Conservation (phyloP, 2,888 invertebrate species). For the Odontomyia ornata region DNA sequence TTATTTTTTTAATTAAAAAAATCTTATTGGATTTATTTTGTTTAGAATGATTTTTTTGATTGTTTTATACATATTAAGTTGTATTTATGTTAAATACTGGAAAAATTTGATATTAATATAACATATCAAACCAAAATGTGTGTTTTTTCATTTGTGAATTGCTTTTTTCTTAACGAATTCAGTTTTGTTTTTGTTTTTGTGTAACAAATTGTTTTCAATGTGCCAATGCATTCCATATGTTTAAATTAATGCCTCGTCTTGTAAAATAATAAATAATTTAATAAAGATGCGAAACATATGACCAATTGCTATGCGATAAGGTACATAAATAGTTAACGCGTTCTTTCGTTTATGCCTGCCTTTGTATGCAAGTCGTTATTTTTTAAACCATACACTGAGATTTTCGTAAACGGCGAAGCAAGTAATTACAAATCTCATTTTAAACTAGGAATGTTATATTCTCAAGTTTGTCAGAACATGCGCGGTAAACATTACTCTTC, state of each 20-base stretch:
- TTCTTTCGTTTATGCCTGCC: no score
- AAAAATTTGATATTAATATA: constrained; percentile 39
- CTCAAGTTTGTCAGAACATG: no score
- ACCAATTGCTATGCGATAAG: no score
- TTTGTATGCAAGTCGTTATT: no score
- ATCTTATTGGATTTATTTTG: constrained; percentile 53
- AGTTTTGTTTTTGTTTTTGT: constrained; percentile 13
- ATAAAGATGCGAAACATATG: no score
- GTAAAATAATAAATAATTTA: not conserved
- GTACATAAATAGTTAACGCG: no score
- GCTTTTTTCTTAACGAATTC: not conserved
- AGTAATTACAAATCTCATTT: no score
- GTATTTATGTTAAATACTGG: constrained; percentile 35
- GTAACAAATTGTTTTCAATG: not conserved
- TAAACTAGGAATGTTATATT: no score
- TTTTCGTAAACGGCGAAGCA: no score
- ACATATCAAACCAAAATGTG: constrained; percentile 49
- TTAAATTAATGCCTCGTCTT: not conserved
- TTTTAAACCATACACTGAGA: no score
- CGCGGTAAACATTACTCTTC: no score
- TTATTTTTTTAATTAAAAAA: constrained; percentile 53
- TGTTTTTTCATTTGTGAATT: constrained; percentile 18
- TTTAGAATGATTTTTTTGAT: constrained; percentile 46
- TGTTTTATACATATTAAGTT: constrained; percentile 25
- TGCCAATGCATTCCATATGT: constrained; percentile 17